phyloP scores from a whole-genome alignment of 2,888 invertebrate genomes.

The Temnothorax rugatulus region DNA sequence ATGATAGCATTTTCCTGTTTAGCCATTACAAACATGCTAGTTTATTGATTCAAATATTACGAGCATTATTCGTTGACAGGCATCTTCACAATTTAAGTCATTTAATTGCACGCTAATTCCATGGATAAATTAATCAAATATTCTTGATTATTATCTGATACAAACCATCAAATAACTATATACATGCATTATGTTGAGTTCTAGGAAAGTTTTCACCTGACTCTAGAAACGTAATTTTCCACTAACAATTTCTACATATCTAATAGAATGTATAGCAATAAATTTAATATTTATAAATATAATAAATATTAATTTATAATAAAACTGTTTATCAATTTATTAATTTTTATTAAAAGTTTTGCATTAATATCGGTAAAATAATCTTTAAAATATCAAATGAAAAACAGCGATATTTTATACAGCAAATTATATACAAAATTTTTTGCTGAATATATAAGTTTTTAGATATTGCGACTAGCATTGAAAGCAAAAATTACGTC shows the following conservation, averaged over 20 bases:
- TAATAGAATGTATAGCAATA: no score
- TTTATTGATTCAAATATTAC: slow-evolving; percentile 19
- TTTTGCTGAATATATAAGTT: background rate
- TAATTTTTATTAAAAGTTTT: no score
- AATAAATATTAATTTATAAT: no score
- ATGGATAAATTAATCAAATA: slow-evolving; percentile 63
- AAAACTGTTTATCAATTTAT: no score
- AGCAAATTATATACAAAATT: background rate
- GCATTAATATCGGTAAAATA: background rate
- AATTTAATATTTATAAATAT: no score
- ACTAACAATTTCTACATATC: background rate
- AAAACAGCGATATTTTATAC: slow-evolving; percentile 3
- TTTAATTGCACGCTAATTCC: background rate
- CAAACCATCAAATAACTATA: slow-evolving; percentile 44
- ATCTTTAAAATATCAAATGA: background rate
- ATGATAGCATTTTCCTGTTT: background rate
- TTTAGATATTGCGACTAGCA: background rate
- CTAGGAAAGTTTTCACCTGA: slow-evolving; percentile 23
- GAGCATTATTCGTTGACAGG: background rate
- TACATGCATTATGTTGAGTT: slow-evolving; percentile 49
- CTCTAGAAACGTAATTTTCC: slow-evolving; percentile 57
- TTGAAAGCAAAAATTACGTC: background rate
- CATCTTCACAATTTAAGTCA: background rate
- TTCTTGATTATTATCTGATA: slow-evolving; percentile 39
- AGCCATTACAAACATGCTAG: background rate